Evolutionary conservation across 1,140 invertebrate genomes (phyloP), one percentile per base, ranked within the genome.

Genomic region (Venturia canescens): DNA sequence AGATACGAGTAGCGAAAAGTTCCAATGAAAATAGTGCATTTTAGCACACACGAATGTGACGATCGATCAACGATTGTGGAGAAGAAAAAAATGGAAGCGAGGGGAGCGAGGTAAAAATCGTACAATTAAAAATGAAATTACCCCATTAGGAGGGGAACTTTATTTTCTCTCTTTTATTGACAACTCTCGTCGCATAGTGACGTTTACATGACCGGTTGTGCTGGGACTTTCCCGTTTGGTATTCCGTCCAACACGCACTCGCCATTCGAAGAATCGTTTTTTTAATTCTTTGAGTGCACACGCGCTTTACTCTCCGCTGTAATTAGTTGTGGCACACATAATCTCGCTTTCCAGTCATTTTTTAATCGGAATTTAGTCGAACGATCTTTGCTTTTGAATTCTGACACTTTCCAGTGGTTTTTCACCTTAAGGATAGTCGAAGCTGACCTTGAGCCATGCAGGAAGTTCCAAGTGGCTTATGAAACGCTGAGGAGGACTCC

Each of bases 271-370:
- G 38, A 11, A 44, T 44, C 1, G 2, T 63, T 63, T 26, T 1
- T 63, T 63, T n/a, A n/a, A n/a, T 63, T 63, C 23, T 63, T 63
- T 53, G 26, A 6, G 3, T 26, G 60, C 60, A 23, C 23, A 18
- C 27, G 11, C 27, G 11, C n/a, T 11, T 18, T 11, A 1, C 13
- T 63, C 23, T 26, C 60, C 9, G 60, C 23, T 74, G 50, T 72
- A 72, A 72, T 72, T 72, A 13, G 31, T 72, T 72, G 50, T 48
- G 70, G 21, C 70, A 72, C 23, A 72, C 38, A 72, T 48, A n/a
- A 34, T 72, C 70, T 44, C 38, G 34, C 70, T 72, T 48, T 72
- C 70, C 70, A 72, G 48, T 48, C 48, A 72, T 72, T 72, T 72
- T 38, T 72, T 48, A 48, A 72, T 72, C 70, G 48, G 48, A 48